phyloP scores from a whole-genome alignment of 1,140 invertebrate genomes.

The Achroia grisella region DNA sequence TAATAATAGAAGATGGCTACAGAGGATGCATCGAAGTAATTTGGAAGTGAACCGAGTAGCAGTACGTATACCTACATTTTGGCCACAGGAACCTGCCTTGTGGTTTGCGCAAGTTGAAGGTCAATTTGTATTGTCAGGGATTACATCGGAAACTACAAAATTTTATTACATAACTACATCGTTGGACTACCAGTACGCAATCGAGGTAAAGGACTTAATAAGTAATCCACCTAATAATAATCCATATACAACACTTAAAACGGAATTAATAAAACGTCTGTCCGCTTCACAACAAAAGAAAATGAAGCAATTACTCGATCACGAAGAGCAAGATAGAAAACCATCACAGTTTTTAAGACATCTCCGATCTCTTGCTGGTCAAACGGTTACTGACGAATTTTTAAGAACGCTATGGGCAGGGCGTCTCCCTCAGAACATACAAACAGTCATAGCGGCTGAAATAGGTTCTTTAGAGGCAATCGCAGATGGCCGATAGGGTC shows the following conservation, averaged over 20 bases:
- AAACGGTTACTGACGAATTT: slow-evolving; percentile 11
- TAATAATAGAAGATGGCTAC: too few relatives aligned
- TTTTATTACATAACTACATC: not conserved
- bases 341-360: slow-evolving; percentile 17
- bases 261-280: not conserved
- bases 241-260: too few relatives aligned
- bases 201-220: too few relatives aligned
- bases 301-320: slow-evolving; percentile 12
- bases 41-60: too few relatives aligned
- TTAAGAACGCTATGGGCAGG: slow-evolving; percentile 12
- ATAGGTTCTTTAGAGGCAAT: slow-evolving; percentile 4
- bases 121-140: slow-evolving; percentile 4
- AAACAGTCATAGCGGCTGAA: slow-evolving; percentile 13
- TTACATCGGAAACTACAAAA: slow-evolving; percentile 1
- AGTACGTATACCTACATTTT: slow-evolving; percentile 7
- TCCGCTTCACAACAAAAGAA: slow-evolving; percentile 11
- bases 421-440: slow-evolving; percentile 6
- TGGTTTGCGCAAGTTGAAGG: slow-evolving; percentile 9
- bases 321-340: slow-evolving; percentile 14
- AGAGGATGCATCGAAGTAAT: too few relatives aligned
- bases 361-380: slow-evolving; percentile 12
- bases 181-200: too few relatives aligned
- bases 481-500: slow-evolving; percentile 14
- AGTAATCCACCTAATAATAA: too few relatives aligned
- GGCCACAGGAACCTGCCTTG: slow-evolving; percentile 4